Percentiles rank a stretch among this genome's conserved stretches.
Conservation (phyloP, 2,888 invertebrate genomes). For the Agelastica alni region DNA sequence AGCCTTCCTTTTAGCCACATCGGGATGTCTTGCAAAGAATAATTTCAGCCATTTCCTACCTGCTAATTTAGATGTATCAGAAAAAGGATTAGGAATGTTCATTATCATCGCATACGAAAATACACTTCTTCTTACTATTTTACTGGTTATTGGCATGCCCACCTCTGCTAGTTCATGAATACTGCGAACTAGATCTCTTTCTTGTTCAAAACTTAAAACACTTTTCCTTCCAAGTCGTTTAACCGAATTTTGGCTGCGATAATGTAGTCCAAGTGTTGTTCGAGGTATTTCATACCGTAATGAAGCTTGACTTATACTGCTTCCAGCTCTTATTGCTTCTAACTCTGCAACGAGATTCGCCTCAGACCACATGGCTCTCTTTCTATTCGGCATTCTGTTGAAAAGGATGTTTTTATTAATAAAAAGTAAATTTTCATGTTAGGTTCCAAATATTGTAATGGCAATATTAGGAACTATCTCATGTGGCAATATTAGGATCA, state of each 20-base stretch:
- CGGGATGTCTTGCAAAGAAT: constrained; percentile 36
- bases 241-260: constrained; percentile 9
- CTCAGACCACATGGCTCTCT: constrained; percentile 3
- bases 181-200: constrained; percentile 11
- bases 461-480: neutral
- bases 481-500: neutral
- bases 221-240: neutral
- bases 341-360: neutral
- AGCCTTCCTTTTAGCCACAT: constrained; percentile 37
- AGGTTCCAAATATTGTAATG: neutral
- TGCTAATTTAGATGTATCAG: constrained; percentile 21
- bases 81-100: constrained; percentile 29
- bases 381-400: constrained; percentile 1
- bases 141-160: constrained; percentile 28
- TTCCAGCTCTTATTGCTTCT: constrained; percentile 11
- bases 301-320: constrained; percentile 9
- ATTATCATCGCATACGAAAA: constrained; percentile 20
- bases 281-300: constrained; percentile 8
- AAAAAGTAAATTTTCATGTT: too few relatives aligned
- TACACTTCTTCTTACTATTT: constrained; percentile 26
- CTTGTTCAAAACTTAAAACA: neutral
- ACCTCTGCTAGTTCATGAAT: constrained; percentile 28
- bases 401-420: constrained; percentile 1
- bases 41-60: constrained; percentile 36
- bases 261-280: constrained; percentile 5